A percentile compares a stretch with the other conserved stretches of the same genome.
phyloP scores from a whole-genome alignment of 2,113 vertebrate genomes.

The Chaetops frenatus region DNA sequence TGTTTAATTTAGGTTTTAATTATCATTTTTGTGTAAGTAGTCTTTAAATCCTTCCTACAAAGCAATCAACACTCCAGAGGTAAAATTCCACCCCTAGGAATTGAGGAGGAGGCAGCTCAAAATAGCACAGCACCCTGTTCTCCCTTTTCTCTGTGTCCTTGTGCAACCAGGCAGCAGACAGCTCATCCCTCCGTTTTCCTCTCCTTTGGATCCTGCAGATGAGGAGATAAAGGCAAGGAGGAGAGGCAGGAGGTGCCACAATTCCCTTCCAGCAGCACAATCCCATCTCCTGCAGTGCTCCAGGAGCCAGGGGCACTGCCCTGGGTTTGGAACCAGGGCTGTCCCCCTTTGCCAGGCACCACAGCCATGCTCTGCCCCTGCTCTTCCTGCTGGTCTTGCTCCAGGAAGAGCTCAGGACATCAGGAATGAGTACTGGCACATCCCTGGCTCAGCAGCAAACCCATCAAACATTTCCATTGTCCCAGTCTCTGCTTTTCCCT shows the following conservation, averaged over 20 bases:
- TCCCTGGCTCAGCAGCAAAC: background rate
- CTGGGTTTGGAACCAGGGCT: background rate
- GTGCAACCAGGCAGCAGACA: background rate
- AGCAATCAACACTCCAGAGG: background rate
- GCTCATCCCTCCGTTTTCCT: background rate
- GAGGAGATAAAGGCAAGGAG: background rate
- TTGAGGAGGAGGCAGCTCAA: conserved; percentile 22
- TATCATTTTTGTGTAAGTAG: background rate
- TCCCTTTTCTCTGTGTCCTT: background rate
- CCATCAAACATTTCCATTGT: background rate
- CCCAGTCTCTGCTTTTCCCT: background rate
- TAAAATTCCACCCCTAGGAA: conserved; percentile 28
- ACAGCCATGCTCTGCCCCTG: background rate
- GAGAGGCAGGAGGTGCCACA: background rate
- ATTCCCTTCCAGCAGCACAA: background rate
- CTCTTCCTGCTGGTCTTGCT: background rate
- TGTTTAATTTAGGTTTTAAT: conserved; percentile 19
- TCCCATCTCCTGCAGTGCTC: background rate
- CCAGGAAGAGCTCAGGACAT: background rate
- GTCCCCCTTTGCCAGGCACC: background rate
- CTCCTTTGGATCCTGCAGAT: background rate
- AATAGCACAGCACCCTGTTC: conserved; percentile 4
- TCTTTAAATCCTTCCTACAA: conserved; percentile 19
- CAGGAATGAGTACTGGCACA: background rate
- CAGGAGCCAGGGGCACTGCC: background rate